Conservation (phyloP, 2,113 vertebrate species). For the Chaetorhynchus papuensis region DNA sequence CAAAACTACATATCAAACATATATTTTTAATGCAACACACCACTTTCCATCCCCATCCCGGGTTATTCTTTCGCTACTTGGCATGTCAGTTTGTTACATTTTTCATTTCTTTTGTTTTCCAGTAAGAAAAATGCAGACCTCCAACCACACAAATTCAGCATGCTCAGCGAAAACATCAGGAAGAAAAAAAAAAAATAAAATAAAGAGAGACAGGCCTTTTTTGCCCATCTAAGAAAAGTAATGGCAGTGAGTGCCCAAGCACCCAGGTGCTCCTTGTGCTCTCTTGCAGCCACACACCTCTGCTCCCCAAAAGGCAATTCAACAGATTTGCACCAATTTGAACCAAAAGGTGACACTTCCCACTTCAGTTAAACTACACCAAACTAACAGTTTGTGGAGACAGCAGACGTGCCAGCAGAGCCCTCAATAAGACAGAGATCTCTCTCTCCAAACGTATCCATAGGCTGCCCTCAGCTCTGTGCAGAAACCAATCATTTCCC, state of each 20-base stretch:
- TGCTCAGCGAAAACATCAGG: not conserved
- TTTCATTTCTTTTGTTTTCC: constrained; percentile 22
- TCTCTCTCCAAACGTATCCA: not conserved
- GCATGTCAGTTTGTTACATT: not conserved
- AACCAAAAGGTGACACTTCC: not conserved
- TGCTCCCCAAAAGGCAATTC: not conserved
- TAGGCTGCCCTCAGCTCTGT: not conserved
- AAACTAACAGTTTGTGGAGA: not conserved
- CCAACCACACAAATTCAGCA: not conserved
- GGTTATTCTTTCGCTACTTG: not conserved
- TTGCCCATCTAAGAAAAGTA: not conserved
- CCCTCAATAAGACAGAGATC: not conserved
- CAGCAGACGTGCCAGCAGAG: not conserved
- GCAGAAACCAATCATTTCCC: not conserved
- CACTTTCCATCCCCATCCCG: not conserved
- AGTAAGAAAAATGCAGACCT: constrained; percentile 28
- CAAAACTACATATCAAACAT: not conserved
- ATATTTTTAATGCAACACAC: not conserved
- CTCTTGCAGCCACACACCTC: not conserved
- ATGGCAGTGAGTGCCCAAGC: not conserved
- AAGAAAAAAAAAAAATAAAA: not conserved
- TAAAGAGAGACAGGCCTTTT: not conserved
- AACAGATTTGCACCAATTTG: not conserved
- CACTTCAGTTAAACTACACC: not conserved
- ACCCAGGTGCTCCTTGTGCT: rapidly evolving